Percentiles rank a stretch among this genome's conserved stretches.
These are phyloP conservation scores for Brachystomella parvula DNA, from an alignment of 1,140 invertebrate species.

Conservation along the genomic window DNA sequence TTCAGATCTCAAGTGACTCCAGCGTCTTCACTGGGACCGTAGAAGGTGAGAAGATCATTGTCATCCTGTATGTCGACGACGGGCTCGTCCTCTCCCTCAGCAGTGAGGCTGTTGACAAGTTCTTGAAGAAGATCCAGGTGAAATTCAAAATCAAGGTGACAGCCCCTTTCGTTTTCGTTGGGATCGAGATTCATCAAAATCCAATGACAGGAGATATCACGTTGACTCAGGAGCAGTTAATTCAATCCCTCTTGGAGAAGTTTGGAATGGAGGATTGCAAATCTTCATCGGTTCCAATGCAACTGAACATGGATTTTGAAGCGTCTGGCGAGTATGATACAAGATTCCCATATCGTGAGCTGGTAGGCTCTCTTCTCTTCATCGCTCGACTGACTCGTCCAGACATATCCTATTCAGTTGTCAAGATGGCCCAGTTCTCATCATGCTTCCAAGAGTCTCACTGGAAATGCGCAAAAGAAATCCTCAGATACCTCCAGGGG, in stretches of 20 bases:
- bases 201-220: no score
- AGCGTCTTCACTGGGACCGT: constrained; percentile 39
- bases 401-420: constrained; percentile 36
- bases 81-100: constrained; percentile 37
- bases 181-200: constrained; percentile 1
- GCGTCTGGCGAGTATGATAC: neutral
- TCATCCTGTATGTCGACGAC: constrained; percentile 44
- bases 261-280: constrained; percentile 40
- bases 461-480: constrained; percentile 40
- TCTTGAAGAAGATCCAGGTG: neutral
- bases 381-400: constrained; percentile 2
- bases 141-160: constrained; percentile 4
- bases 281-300: constrained; percentile 39
- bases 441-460: constrained; percentile 39
- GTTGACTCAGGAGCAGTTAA: no score
- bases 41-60: constrained; percentile 31
- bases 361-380: constrained; percentile 19
- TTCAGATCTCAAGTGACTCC: constrained; percentile 40
- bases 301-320: constrained; percentile 34
- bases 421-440: constrained; percentile 41
- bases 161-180: neutral
- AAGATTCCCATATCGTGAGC: constrained; percentile 27
- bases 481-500: constrained; percentile 31
- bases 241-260: constrained; percentile 34
- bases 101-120: neutral